These are phyloP conservation scores for Beris chalybata DNA, from an alignment of 2,888 invertebrate species.

Conservation along the genomic window DNA sequence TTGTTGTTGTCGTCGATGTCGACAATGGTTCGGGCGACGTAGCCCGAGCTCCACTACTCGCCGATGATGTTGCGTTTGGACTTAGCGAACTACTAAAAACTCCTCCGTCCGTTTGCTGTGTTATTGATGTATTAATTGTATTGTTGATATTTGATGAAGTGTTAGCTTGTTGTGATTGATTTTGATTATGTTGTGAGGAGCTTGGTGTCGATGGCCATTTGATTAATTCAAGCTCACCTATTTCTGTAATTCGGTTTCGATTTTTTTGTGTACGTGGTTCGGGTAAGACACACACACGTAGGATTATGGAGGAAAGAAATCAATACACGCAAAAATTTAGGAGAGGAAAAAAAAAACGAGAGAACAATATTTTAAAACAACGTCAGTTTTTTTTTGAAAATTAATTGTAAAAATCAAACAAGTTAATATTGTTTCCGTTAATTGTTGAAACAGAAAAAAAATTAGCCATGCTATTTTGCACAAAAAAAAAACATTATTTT, in stretches of 20 bases:
- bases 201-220: slow-evolving; percentile 39
- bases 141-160: slow-evolving; percentile 32
- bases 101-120: slow-evolving; percentile 26
- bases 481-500: too few relatives aligned
- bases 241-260: slow-evolving; percentile 40
- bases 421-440: background rate
- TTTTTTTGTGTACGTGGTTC: background rate
- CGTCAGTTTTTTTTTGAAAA: background rate
- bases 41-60: slow-evolving; percentile 34
- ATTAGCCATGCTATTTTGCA: slow-evolving; percentile 20
- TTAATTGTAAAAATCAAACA: background rate
- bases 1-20: slow-evolving; percentile 41
- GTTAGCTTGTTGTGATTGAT: slow-evolving; percentile 37
- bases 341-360: slow-evolving; percentile 34
- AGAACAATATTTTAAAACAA: slow-evolving; percentile 18
- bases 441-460: slow-evolving; percentile 1
- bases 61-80: slow-evolving; percentile 16
- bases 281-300: too few relatives aligned
- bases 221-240: slow-evolving; percentile 42
- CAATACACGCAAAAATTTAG: slow-evolving; percentile 10
- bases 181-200: slow-evolving; percentile 35
- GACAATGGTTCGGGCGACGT: slow-evolving; percentile 41
- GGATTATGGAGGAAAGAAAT: slow-evolving; percentile 3
- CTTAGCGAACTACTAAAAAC: slow-evolving; percentile 7
- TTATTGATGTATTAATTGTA: slow-evolving; percentile 25